Percentiles rank a stretch among this genome's conserved stretches.
These are phyloP conservation scores for Psilopsiagon aurifrons DNA, from an alignment of 2,113 vertebrate species.

Conservation along the genomic window DNA sequence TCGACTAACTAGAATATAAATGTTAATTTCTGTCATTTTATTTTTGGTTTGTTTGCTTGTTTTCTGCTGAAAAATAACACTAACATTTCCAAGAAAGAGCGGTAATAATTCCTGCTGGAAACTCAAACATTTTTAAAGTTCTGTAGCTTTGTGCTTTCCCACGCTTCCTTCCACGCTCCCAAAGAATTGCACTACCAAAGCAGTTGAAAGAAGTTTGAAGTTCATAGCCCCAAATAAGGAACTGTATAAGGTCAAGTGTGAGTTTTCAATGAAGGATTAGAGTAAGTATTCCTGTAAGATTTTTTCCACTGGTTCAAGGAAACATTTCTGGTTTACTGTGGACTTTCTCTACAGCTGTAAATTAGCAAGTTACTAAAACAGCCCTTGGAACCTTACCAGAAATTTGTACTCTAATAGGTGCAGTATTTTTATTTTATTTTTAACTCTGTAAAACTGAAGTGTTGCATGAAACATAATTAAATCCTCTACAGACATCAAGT, in stretches of 20 bases:
- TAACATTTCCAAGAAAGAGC: not conserved
- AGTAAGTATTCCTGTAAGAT: not conserved
- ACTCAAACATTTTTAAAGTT: not conserved
- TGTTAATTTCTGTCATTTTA: not conserved
- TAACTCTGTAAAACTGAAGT: not conserved
- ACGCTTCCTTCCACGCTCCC: not conserved
- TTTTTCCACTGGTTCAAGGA: not conserved
- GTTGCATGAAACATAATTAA: not conserved
- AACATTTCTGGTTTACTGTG: constrained; percentile 20
- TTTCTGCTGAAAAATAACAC: not conserved
- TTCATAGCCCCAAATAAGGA: not conserved
- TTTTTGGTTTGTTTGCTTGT: not conserved
- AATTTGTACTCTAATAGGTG: not conserved
- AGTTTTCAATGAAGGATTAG: not conserved
- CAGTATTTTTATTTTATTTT: not conserved
- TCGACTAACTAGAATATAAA: not conserved
- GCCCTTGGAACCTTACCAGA: not conserved
- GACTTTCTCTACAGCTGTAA: not conserved
- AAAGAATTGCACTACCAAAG: not conserved
- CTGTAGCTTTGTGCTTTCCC: not conserved
- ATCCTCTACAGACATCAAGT: not conserved
- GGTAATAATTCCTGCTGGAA: not conserved
- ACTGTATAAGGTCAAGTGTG: not conserved
- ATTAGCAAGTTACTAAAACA: constrained; percentile 28
- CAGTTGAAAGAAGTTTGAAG: not conserved